Evolutionary conservation across 2,888 invertebrate genomes (phyloP), one percentile per base, ranked within the genome.

Genomic region (Drosophila antonietae): DNA sequence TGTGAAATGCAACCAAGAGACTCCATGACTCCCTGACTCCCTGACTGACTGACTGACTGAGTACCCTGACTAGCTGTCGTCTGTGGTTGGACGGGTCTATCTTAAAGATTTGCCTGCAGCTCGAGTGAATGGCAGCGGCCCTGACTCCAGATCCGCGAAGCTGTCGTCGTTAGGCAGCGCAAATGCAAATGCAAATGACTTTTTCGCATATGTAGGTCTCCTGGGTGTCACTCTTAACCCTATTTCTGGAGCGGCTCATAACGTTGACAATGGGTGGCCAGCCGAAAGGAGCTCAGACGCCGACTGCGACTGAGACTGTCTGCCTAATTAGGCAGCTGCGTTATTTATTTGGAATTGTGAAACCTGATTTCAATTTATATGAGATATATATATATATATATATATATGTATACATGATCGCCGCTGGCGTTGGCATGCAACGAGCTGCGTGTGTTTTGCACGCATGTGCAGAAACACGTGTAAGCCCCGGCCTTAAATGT

Each of bases 181-280:
- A 18, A 51, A 51, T 51, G 49, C 70, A 81, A 89, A 86, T 89
- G 88, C 90, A 89, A 86, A 84, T 84, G 84, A 84, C 84, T 51
- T 66, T n/a, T 56, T 62, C 58, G 81, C 87, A 78, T 88, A 88
- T 85, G 89, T 85, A 81, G 85, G 85, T 85, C 89, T 89, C 81
- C 69, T 78, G 86, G 85, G 89, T 86, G 86, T 88, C 86, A 88
- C 86, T 89, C 86, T 86, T 89, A 86, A 86, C 86, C 86, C 80
- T 88, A 82, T 86, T 86, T 80, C 73, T 59, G 73, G 64, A 51
- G 73, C 59, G 55, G 47, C 68, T 85, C 86, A 84, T 88, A 86
- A 62, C 65, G 65, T 57, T 71, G 73, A 73, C 78, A 64, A 72
- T 83, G 83, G 80, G 80, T 82, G 86, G 86, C 78, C 83, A 63